Conservation (phyloP, 2,888 invertebrate genomes). For the Phrixothrix hirtus region DNA sequence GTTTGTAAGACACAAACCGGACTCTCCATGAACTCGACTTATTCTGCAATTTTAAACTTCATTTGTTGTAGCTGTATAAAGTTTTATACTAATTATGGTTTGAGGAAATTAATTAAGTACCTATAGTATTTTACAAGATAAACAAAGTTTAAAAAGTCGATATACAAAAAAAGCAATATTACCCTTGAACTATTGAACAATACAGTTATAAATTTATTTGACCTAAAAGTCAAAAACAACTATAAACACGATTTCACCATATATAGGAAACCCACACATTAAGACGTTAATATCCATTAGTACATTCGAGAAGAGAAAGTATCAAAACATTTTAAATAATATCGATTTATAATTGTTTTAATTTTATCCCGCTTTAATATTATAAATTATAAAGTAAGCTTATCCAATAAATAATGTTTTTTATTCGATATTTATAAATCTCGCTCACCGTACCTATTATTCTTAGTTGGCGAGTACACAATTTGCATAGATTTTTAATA, state of each 20-base stretch:
- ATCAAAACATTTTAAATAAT: too few relatives aligned
- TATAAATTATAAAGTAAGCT: neutral
- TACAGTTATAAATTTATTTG: conserved; percentile 16
- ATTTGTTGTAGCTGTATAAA: neutral
- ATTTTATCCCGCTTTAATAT: neutral
- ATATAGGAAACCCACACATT: conserved; percentile 19
- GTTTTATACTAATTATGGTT: neutral
- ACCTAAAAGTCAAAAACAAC: conserved; percentile 16
- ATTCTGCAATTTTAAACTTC: neutral
- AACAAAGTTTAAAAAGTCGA: too few relatives aligned
- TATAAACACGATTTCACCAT: conserved; percentile 20
- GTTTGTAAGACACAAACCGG: too few relatives aligned
- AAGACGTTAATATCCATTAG: neutral
- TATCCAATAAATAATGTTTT: neutral
- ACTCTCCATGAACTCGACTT: too few relatives aligned
- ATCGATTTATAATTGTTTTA: neutral
- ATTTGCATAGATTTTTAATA: too few relatives aligned
- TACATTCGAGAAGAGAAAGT: conserved; percentile 6
- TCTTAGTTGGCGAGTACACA: too few relatives aligned
- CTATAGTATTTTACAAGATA: too few relatives aligned
- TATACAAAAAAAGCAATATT: neutral
- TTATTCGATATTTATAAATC: too few relatives aligned
- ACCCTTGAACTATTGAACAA: conserved; percentile 10
- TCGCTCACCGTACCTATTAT: too few relatives aligned
- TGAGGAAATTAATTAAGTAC: neutral